These are phyloP conservation scores for Nomada goodeniana DNA, from an alignment of 2,888 invertebrate genomes.

Conservation along the genomic window DNA sequence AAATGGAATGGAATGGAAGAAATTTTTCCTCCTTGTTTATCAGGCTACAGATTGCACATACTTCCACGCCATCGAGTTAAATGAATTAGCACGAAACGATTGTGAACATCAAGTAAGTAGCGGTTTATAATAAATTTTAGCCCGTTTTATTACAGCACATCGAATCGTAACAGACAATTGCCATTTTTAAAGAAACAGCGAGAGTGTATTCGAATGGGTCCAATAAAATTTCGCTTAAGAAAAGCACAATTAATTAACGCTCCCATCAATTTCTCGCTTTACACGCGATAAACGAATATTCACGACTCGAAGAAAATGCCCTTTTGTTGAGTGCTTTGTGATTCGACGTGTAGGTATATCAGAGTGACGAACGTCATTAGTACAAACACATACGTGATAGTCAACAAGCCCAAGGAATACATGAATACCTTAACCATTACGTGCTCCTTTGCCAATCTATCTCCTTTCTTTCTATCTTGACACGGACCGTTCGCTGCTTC, in stretches of 20 bases:
- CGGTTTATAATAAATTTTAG: no score
- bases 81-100: no score
- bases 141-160: no score
- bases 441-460: conserved; percentile 60
- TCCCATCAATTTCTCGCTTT: neutral
- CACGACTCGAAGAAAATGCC: no score
- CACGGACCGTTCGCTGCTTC: conserved; percentile 55
- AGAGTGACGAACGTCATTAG: conserved; percentile 50
- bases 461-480: conserved; percentile 33
- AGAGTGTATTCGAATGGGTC: neutral
- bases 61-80: no score
- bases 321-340: neutral
- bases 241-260: neutral
- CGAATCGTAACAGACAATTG: no score
- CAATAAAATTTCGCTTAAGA: neutral
- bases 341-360: conserved; percentile 27
- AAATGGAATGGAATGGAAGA: no score
- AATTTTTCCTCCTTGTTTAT: no score
- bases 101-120: no score
- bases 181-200: no score
- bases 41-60: no score
- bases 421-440: conserved; percentile 65
- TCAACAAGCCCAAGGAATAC: conserved; percentile 55
- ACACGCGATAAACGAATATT: neutral
- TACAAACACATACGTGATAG: conserved; percentile 46